A percentile compares a stretch with the other conserved stretches of the same genome.
phyloP scores from a whole-genome alignment of 2,888 invertebrate genomes.

The Tiliacea aurago region DNA sequence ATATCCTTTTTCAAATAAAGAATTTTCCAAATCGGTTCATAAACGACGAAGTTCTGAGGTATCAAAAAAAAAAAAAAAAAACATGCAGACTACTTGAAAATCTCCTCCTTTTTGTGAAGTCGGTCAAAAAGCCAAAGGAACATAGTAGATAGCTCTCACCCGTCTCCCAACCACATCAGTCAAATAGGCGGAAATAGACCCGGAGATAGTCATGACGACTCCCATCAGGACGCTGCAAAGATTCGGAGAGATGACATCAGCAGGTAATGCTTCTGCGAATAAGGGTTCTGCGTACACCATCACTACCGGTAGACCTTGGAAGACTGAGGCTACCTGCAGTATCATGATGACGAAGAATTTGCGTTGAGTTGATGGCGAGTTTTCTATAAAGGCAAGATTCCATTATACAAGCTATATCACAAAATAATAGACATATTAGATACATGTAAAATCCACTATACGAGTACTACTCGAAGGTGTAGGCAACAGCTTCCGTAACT shows the following conservation, averaged over 20 bases:
- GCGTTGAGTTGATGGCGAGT: constrained; percentile 75
- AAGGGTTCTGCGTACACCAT: constrained; percentile 82
- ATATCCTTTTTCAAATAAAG: too few species aligned
- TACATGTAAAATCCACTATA: too few species aligned
- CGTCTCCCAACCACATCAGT: constrained; percentile 69
- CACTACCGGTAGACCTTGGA: constrained; percentile 79
- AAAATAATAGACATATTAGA: background rate
- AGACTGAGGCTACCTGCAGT: constrained; percentile 73
- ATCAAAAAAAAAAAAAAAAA: too few species aligned
- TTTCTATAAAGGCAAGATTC: constrained; percentile 70
- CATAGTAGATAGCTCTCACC: constrained; percentile 43
- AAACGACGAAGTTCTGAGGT: too few species aligned
- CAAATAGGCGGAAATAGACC: constrained; percentile 62
- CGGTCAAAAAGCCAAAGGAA: too few species aligned
- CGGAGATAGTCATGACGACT: constrained; percentile 59
- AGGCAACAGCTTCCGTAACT: too few species aligned
- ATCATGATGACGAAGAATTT: constrained; percentile 71
- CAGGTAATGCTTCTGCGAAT: constrained; percentile 77
- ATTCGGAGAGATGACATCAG: constrained; percentile 66
- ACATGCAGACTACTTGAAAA: too few species aligned
- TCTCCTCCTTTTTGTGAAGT: too few species aligned
- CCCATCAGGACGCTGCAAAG: constrained; percentile 67
- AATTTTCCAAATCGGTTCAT: too few species aligned
- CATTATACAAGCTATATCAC: background rate
- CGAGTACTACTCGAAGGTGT: too few species aligned